phyloP scores from a whole-genome alignment of 1,140 invertebrate species.

The Polypedilum vanderplanki region DNA sequence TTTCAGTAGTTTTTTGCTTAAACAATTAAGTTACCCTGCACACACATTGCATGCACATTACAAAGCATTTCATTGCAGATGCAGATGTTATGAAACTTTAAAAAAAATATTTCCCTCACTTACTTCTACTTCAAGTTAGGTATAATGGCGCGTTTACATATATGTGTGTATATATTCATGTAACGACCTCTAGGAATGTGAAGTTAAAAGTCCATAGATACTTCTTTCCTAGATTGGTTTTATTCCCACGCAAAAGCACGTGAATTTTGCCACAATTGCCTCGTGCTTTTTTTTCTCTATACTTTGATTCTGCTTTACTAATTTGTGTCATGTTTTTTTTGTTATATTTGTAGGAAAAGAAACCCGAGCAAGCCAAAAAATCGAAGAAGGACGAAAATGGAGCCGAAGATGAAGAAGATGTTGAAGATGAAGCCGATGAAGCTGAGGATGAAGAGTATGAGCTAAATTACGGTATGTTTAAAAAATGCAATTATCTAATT shows the following conservation, averaged over 20 bases:
- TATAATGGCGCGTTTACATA: no score
- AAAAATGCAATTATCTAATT: background rate
- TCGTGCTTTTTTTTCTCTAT: background rate
- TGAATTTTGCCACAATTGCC: background rate
- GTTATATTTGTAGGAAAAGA: background rate
- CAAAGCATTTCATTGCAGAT: no score
- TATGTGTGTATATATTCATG: background rate
- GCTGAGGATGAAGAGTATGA: conserved; percentile 22
- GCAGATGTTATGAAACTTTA: background rate
- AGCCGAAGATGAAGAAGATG: conserved; percentile 20
- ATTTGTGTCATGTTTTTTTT: background rate
- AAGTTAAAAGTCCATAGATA: background rate
- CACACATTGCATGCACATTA: no score
- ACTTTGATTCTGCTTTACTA: background rate
- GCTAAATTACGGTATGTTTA: conserved; percentile 18
- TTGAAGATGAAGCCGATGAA: conserved; percentile 14
- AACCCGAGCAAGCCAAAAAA: conserved; percentile 20
- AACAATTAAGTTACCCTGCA: background rate
- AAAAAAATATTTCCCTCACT: no score
- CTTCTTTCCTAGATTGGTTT: background rate
- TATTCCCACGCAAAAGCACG: conserved; percentile 18
- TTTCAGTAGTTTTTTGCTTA: background rate
- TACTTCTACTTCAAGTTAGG: no score
- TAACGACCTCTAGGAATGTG: conserved; percentile 1
- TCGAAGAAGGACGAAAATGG: conserved; percentile 26